Evolutionary conservation across 1,140 invertebrate genomes (phyloP), one percentile per base, ranked within the genome.

Genomic region (Heliothis virescens): DNA sequence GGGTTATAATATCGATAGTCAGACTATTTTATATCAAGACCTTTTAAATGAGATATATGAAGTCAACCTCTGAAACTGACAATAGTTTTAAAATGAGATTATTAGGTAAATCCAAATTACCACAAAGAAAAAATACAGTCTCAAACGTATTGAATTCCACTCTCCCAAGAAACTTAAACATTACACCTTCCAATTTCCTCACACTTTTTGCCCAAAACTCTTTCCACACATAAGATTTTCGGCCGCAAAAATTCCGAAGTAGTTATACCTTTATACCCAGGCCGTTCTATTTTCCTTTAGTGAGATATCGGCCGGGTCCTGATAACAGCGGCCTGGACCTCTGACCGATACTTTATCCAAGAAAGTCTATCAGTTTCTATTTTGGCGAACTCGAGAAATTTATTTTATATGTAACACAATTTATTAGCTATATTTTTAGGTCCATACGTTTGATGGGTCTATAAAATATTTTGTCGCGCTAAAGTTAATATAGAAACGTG

Each of bases 291-390:
- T 77, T 81, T 81, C 69, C 52, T 48, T 10, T 16, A 21, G 59
- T 82, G 73, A 79, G 59, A 75, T 82, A 79, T 79, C 71, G 53
- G 12, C 57, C 21, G 47, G 77, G 63, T 69, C 65, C n/a, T 52
- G 73, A 82, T 78, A 81, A 77, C 62, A 52, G 5, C 16, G 73
- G 0, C 47, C 79, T 7, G 55, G 72, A 82, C 81, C 81, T 77
- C 57, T 79, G 81, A 82, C 78, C 81, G 77, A 55, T 29, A 71
- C 60, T 82, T 82, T 82, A 82, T 82, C 77, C 29, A n/a, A 65
- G 48, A 60, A 81, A 81, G 60, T 72, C 75, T 73, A 81, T 81
- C 80, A 78, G 59, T 63, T 65, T 52, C 52, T 59, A 78, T 81
- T 81, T 62, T 73, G 41, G 52, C 16, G 29, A 55, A 63, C 67